Base-by-base conservation (phyloP, 2,888 invertebrate genomes). In the Portevinia maculata region DNA sequence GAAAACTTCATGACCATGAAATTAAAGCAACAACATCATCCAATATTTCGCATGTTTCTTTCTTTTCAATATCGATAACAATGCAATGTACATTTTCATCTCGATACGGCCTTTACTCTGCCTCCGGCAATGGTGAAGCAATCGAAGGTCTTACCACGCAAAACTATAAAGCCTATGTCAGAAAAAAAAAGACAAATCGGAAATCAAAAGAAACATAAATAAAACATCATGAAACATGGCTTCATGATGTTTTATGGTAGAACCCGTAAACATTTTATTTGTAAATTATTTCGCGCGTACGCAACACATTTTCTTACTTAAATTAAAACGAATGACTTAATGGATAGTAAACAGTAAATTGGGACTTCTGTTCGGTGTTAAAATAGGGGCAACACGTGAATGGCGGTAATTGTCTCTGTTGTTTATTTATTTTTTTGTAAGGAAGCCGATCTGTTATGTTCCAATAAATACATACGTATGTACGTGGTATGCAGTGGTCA, bases 381-480 rank as follows among this genome's bases (percentile, higher is more conserved):
- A 57, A 39, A 57, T 15, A 41, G 5, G 24, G 5, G 3, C 24
- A 24, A 24, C 24, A 15, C 39, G 5, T 6, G 17, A 32, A 32
- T 19, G 19, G 11, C n/a, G 28, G 41, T 21, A 39, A 15, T 21
- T 24, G 5, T 59, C 3, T 41, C 11, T 34, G 19, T 13, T 17
- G 30, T 53, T 55, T 21, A 8, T 32, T 39, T 0, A 11, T 15
- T 46, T n/a, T 46, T 44, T 30, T 44, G 28, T 1, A 13, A n/a
- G n/a, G 30, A 59, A 44, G 7, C 19, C 46, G 32, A 34, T 30
- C 17, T 28, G 21, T 46, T 46, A 46, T 13, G 34, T 64, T 64
- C 24, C 48, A 48, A 34, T 48, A 37, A 64, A n/a, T n/a, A n/a
- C n/a, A n/a, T 64, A 37, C n/a, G 37, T 39, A 50, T 28, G 39